These are phyloP conservation scores for Xiphophorus hellerii DNA, from an alignment of 2,113 vertebrate genomes.

Conservation along the genomic window DNA sequence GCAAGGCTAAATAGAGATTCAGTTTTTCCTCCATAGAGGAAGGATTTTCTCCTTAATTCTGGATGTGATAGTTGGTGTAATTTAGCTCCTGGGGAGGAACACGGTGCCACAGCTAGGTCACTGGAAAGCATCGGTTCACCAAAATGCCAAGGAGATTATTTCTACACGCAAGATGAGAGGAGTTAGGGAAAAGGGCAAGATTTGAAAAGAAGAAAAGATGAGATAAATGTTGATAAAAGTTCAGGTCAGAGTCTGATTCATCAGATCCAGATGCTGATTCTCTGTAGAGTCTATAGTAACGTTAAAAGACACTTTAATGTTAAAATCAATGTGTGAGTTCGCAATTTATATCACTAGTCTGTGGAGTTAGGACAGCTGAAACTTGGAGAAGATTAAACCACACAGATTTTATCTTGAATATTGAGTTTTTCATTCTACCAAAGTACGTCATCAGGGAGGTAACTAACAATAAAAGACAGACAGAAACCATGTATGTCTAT, in stretches of 20 bases:
- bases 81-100: slow-evolving; percentile 64
- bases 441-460: too few species aligned
- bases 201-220: background rate
- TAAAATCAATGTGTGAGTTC: too few species aligned
- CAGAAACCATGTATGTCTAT: too few species aligned
- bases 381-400: too few species aligned
- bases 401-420: too few species aligned
- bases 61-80: slow-evolving; percentile 57
- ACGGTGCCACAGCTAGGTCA: slow-evolving; percentile 57
- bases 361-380: too few species aligned
- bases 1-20: slow-evolving; percentile 59
- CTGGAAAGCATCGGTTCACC: slow-evolving; percentile 43
- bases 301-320: too few species aligned
- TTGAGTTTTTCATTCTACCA: too few species aligned
- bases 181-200: background rate
- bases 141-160: slow-evolving; percentile 58
- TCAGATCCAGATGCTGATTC: background rate
- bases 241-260: background rate
- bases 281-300: background rate
- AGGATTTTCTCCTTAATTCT: slow-evolving; percentile 56
- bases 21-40: slow-evolving; percentile 42
- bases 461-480: too few species aligned
- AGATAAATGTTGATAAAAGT: background rate
- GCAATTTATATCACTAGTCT: too few species aligned
- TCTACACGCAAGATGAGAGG: slow-evolving; percentile 9